These are phyloP conservation scores for Hoplias malabaricus DNA, from an alignment of 2,113 vertebrate species.

Conservation along the genomic window DNA sequence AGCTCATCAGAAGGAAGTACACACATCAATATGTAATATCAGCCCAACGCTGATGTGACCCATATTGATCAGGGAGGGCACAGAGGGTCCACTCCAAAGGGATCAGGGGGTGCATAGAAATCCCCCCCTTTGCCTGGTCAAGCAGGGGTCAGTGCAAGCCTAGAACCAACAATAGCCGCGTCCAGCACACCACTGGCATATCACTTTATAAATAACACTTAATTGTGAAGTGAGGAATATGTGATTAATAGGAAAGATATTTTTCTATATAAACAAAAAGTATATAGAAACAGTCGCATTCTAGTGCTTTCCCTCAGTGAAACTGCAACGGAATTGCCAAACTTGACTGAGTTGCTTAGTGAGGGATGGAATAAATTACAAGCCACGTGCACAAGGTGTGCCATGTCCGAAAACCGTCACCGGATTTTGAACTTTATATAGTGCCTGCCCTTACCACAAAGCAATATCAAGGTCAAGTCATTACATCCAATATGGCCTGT, in stretches of 20 bases:
- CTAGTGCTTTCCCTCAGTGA: too few species aligned
- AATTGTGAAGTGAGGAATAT: neutral
- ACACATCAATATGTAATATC: constrained; percentile 49
- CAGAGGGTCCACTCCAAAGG: neutral
- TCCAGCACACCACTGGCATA: neutral
- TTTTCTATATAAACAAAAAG: too few species aligned
- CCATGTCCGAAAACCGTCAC: too few species aligned
- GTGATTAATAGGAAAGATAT: neutral
- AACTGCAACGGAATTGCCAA: too few species aligned
- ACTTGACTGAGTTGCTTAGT: too few species aligned
- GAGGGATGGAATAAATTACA: too few species aligned
- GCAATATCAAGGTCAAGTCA: neutral
- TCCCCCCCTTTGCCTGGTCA: neutral
- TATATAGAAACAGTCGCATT: too few species aligned
- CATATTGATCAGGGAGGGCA: constrained; percentile 31
- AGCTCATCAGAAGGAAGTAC: constrained; percentile 31
- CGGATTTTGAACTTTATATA: too few species aligned
- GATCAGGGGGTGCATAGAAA: neutral
- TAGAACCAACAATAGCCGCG: neutral
- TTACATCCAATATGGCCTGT: constrained; percentile 3
- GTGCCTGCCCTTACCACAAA: neutral
- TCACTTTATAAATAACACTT: constrained; percentile 5
- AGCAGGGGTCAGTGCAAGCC: constrained; percentile 4
- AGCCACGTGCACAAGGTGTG: too few species aligned
- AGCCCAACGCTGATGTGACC: constrained; percentile 31